These are phyloP conservation scores for Sebastes elongatus DNA, from an alignment of 2,797 vertebrate species.

Conservation along the genomic window DNA sequence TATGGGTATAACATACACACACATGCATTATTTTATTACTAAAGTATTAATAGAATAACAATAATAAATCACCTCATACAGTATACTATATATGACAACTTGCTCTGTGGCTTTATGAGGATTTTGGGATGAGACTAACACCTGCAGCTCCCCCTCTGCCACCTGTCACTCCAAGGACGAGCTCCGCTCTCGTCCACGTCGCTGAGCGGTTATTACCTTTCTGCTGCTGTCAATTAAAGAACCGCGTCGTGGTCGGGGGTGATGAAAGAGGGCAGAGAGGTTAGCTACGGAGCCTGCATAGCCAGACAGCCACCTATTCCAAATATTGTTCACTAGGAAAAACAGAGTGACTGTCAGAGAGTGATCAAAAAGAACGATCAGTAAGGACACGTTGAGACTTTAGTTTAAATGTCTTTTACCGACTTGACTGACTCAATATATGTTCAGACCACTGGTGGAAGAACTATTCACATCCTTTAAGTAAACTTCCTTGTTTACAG, in stretches of 20 bases:
- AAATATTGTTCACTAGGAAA: background rate
- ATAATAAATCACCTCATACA: background rate
- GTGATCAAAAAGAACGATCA: background rate
- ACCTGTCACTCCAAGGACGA: conserved; percentile 16
- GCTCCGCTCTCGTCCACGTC: background rate
- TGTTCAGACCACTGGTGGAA: background rate
- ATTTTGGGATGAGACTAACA: background rate
- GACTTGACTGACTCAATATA: background rate
- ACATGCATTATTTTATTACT: background rate
- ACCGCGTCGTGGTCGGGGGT: conserved; percentile 9
- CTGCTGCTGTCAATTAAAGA: conserved; percentile 20
- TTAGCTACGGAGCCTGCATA: conserved; percentile 2
- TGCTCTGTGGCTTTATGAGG: background rate
- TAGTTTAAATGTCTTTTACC: background rate
- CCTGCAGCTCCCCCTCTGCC: background rate
- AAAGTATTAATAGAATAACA: background rate
- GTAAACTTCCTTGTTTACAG: background rate
- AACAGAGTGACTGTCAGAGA: background rate
- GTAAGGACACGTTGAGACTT: background rate
- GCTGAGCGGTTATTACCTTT: conserved; percentile 24
- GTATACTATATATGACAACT: background rate
- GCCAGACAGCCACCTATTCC: conserved; percentile 29
- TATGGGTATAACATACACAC: background rate
- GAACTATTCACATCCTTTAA: background rate
- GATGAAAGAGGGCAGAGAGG: conserved; percentile 21